Conservation (phyloP, 2,113 vertebrate species). For the Oreocharis arfaki region DNA sequence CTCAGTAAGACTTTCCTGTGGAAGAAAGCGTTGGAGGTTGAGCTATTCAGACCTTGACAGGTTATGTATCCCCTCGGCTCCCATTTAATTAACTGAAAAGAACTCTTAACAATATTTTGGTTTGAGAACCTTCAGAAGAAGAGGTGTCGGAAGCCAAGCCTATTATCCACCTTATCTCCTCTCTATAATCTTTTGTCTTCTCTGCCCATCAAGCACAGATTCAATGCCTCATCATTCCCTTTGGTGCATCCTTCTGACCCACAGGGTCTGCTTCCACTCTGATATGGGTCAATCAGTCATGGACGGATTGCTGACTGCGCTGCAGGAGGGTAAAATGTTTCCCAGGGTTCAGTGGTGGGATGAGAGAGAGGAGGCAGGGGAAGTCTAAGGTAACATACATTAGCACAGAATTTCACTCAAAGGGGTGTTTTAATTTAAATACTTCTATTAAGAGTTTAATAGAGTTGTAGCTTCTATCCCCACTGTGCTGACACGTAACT, state of each 20-base stretch:
- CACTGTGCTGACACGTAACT: background rate
- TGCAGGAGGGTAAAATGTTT: background rate
- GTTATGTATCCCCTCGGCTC: background rate
- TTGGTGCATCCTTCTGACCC: background rate
- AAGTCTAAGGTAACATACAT: background rate
- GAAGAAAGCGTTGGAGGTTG: background rate
- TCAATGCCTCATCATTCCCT: background rate
- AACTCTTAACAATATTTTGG: background rate
- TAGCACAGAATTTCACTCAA: conserved; percentile 38
- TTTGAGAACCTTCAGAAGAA: background rate
- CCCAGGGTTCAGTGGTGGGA: background rate
- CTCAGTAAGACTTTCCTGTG: background rate
- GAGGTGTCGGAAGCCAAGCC: background rate
- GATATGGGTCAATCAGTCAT: background rate
- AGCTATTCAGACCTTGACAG: conserved; percentile 6
- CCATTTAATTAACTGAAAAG: background rate
- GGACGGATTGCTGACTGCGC: background rate
- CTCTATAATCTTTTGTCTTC: background rate
- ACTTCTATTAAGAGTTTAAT: conserved; percentile 26
- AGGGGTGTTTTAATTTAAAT: conserved; percentile 48
- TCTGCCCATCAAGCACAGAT: background rate
- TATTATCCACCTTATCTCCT: background rate
- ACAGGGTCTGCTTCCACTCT: background rate
- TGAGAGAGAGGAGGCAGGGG: background rate
- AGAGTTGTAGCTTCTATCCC: background rate